Conservation (phyloP, 2,888 invertebrate genomes). For the Metacarcinus magister region DNA sequence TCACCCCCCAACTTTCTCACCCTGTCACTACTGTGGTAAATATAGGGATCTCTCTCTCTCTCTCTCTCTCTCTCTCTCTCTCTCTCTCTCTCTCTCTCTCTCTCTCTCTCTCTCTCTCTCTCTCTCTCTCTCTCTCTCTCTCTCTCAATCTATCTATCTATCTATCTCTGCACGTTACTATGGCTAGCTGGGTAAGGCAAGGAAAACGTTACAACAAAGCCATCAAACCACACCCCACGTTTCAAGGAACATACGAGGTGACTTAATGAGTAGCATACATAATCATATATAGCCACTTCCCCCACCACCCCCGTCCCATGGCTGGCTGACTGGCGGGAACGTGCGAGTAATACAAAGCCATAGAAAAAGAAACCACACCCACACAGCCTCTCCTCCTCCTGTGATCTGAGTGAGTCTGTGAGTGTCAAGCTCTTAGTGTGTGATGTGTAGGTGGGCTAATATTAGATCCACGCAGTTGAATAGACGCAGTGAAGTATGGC, state of each 20-base stretch:
- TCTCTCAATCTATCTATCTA: no score
- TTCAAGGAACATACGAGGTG: background rate
- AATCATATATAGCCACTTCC: background rate
- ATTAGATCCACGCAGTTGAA: background rate
- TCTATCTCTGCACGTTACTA: no score
- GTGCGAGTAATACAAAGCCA: no score
- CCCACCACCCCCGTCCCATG: background rate
- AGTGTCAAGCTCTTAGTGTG: background rate
- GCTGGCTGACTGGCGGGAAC: background rate
- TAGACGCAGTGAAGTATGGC: no score
- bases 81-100: slow-evolving; percentile 44
- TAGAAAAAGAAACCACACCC: background rate
- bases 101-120: slow-evolving; percentile 55
- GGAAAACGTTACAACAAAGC: background rate
- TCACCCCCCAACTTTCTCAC: background rate
- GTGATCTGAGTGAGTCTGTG: background rate
- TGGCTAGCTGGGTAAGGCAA: background rate
- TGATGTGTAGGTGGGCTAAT: background rate
- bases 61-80: slow-evolving; percentile 26
- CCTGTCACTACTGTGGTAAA: background rate
- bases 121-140: background rate
- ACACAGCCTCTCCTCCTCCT: background rate
- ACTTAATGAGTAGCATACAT: background rate
- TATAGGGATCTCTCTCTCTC: background rate
- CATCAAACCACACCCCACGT: background rate